Conservation (phyloP, 2,113 vertebrate species). For the Climacteris rufus region DNA sequence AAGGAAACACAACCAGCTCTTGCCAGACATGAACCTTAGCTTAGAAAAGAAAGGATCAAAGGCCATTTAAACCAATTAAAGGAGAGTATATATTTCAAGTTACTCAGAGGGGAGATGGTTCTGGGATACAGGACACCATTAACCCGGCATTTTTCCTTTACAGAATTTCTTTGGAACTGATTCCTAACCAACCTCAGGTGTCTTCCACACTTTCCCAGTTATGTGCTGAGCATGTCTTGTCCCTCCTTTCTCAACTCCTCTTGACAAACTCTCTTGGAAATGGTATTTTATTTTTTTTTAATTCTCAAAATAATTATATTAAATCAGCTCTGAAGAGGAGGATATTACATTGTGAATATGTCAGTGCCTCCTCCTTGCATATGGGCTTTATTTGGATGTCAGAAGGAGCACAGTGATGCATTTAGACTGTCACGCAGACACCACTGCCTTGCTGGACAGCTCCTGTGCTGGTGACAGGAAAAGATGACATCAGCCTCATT, state of each 20-base stretch:
- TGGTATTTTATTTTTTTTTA: not conserved
- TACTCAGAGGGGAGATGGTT: not conserved
- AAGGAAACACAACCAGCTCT: conserved; percentile 9
- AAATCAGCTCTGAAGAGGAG: not conserved
- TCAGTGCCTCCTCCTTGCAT: not conserved
- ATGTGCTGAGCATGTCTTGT: not conserved
- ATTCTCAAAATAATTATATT: not conserved
- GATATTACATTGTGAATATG: not conserved
- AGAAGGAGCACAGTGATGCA: not conserved
- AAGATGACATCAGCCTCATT: not conserved
- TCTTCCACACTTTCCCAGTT: not conserved
- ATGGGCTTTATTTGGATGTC: not conserved
- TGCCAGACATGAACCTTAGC: not conserved
- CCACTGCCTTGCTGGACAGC: not conserved
- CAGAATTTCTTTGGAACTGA: not conserved
- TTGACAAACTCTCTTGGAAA: not conserved
- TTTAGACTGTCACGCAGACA: not conserved
- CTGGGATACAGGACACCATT: not conserved
- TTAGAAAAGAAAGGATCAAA: conserved; percentile 29
- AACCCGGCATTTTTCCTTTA: not conserved
- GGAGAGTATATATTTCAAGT: not conserved
- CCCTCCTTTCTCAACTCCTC: not conserved
- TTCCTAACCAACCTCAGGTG: not conserved
- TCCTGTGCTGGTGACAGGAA: not conserved
- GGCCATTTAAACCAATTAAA: conserved; percentile 31